Conservation (phyloP, 1,140 invertebrate genomes). For the Hylaeus anthracinus region DNA sequence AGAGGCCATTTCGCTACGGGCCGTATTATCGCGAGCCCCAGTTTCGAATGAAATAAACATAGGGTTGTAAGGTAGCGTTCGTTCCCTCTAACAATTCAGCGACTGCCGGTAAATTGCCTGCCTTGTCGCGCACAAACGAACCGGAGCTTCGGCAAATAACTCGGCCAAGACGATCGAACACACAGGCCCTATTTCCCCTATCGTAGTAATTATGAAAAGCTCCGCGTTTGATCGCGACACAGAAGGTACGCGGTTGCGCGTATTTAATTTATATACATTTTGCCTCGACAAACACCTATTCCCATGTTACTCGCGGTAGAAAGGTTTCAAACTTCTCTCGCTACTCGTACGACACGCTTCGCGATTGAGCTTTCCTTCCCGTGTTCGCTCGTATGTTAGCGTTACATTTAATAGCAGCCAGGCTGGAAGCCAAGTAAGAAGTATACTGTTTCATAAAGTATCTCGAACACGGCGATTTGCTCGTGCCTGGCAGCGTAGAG, state of each 20-base stretch:
- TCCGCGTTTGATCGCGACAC: background rate
- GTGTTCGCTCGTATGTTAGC: background rate
- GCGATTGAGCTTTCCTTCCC: background rate
- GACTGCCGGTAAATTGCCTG: background rate
- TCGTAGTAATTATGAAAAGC: background rate
- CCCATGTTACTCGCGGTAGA: background rate
- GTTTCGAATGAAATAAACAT: constrained; percentile 31
- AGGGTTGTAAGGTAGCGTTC: constrained; percentile 12
- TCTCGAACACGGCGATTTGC: background rate
- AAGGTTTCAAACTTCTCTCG: background rate
- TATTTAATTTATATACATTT: background rate
- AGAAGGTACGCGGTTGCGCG: background rate
- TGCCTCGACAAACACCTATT: background rate
- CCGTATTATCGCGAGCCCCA: background rate
- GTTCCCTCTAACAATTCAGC: background rate
- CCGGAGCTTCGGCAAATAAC: background rate
- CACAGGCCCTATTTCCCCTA: background rate
- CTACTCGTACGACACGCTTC: background rate
- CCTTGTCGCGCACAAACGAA: background rate
- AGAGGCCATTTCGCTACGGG: background rate
- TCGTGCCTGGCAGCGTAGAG: background rate
- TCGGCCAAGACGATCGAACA: background rate
- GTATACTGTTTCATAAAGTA: constrained; percentile 4
- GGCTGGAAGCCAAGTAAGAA: background rate
- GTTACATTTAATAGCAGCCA: background rate